Conservation (phyloP, 2,113 vertebrate species). For the Callithrix jacchus region DNA sequence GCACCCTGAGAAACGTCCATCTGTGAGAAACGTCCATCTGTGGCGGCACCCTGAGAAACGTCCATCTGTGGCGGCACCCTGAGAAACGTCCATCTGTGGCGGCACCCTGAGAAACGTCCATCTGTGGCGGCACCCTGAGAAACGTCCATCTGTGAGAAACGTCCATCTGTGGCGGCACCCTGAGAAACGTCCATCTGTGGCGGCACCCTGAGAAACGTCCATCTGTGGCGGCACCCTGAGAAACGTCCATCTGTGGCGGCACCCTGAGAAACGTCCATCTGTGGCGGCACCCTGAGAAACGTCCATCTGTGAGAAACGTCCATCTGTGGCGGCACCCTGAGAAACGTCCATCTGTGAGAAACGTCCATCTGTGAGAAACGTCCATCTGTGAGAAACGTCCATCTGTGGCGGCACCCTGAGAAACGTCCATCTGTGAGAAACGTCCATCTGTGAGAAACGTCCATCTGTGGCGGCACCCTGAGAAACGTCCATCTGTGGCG, state of each 20-base stretch:
- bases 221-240: not conserved
- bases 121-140: not conserved
- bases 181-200: not conserved
- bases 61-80: not conserved
- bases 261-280: not conserved
- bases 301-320: no score
- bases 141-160: not conserved
- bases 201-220: not conserved
- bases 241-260: not conserved
- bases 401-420: not conserved
- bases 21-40: no score
- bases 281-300: not conserved
- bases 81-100: not conserved
- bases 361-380: not conserved
- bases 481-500: not conserved
- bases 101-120: not conserved
- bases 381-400: not conserved
- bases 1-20: not conserved
- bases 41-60: not conserved
- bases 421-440: not conserved
- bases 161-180: no score
- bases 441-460: not conserved
- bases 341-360: not conserved
- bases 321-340: no score
- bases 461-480: not conserved